phyloP scores from a whole-genome alignment of 2,888 invertebrate genomes.

The Perdita meconis region DNA sequence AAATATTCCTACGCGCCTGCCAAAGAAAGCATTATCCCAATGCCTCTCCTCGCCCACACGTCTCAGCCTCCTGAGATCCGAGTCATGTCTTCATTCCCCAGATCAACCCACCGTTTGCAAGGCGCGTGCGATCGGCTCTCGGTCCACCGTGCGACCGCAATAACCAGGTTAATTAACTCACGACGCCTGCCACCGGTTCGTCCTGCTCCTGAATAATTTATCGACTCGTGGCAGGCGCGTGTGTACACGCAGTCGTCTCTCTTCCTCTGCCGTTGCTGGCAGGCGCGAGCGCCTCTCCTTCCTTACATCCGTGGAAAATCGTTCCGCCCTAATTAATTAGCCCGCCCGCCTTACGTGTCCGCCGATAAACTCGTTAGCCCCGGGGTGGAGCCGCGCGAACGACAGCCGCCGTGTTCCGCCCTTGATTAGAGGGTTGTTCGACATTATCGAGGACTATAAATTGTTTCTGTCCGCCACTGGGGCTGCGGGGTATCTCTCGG shows the following conservation, averaged over 20 bases:
- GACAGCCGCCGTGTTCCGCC: not conserved
- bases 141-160: slow-evolving; percentile 52
- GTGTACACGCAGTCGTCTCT: slow-evolving; percentile 40
- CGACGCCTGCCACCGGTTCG: slow-evolving; percentile 62
- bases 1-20: too few species aligned
- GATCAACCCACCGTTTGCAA: not conserved
- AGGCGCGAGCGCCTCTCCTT: not conserved
- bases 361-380: slow-evolving; percentile 54
- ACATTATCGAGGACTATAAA: slow-evolving; percentile 26
- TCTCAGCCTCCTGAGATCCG: not conserved
- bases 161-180: slow-evolving; percentile 67
- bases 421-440: slow-evolving; percentile 25
- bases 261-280: not conserved
- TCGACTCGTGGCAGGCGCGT: slow-evolving; percentile 56
- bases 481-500: not conserved
- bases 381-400: not conserved
- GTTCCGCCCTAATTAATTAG: slow-evolving; percentile 54
- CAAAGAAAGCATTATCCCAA: too few species aligned
- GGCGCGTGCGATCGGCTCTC: slow-evolving; percentile 32
- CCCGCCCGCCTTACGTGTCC: slow-evolving; percentile 37
- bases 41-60: too few species aligned
- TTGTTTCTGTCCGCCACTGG: slow-evolving; percentile 2
- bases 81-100: too few species aligned
- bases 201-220: slow-evolving; percentile 65
- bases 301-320: slow-evolving; percentile 50